Percentiles rank a stretch among this genome's conserved stretches.
phyloP scores from a whole-genome alignment of 2,113 vertebrate genomes.

The Orycteropus afer region DNA sequence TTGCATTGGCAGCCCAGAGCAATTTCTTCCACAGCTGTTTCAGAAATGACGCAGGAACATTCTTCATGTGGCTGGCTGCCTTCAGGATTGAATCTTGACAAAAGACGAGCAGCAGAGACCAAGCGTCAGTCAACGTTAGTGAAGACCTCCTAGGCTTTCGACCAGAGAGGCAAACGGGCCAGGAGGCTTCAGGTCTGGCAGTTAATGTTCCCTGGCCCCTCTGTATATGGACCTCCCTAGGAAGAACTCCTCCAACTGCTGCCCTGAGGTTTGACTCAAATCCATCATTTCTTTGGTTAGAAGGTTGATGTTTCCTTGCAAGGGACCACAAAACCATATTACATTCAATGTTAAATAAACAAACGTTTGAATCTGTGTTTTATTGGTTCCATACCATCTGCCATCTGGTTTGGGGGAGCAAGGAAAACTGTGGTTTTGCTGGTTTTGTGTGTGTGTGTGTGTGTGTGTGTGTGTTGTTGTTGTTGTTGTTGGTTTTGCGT shows the following conservation, averaged over 20 bases:
- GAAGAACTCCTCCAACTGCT: not conserved
- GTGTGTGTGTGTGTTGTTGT: conserved; percentile 27
- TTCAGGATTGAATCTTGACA: not conserved
- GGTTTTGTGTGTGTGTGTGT: conserved; percentile 56
- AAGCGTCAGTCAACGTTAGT: not conserved
- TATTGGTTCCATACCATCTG: conserved; percentile 82
- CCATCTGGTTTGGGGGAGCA: conserved; percentile 82
- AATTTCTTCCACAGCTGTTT: conserved; percentile 46
- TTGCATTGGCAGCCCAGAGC: not conserved
- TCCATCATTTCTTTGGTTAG: conserved; percentile 42
- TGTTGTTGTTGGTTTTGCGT: conserved; percentile 2
- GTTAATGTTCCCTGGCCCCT: not conserved
- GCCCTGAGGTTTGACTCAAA: conserved; percentile 54
- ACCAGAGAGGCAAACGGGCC: not conserved
- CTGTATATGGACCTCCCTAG: not conserved
- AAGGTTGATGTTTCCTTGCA: conserved; percentile 71
- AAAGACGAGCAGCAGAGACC: not conserved
- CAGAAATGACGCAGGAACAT: conserved; percentile 49
- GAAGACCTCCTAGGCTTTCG: not conserved
- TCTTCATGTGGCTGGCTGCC: conserved; percentile 39
- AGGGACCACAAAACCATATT: conserved; percentile 80
- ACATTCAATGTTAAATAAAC: conserved; percentile 84
- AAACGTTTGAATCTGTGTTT: conserved; percentile 82
- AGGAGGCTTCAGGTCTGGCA: not conserved
- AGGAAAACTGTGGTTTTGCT: conserved; percentile 71